These are phyloP conservation scores for Melitaea cinxia DNA, from an alignment of 1,140 invertebrate genomes.

Conservation along the genomic window DNA sequence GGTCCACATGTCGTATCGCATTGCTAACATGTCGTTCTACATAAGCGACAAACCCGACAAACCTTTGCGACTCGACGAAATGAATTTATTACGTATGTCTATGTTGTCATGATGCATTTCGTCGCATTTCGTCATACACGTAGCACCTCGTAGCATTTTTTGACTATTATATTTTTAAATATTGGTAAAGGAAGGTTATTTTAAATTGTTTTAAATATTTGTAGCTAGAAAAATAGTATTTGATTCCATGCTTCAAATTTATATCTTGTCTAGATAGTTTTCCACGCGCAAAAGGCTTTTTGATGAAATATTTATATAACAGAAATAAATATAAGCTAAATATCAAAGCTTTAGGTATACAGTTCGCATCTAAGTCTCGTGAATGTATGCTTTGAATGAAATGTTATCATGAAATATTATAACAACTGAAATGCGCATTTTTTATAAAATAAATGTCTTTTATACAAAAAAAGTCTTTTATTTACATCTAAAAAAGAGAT, in stretches of 20 bases:
- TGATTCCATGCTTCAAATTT: neutral
- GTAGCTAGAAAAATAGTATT: neutral
- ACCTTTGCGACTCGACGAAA: too few species aligned
- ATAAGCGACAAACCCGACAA: too few species aligned
- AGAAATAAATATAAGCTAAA: constrained; percentile 16
- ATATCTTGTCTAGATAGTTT: neutral
- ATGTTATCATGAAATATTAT: constrained; percentile 34
- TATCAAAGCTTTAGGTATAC: constrained; percentile 45
- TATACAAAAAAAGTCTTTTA: constrained; percentile 46
- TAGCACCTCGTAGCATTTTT: too few species aligned
- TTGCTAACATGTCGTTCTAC: too few species aligned
- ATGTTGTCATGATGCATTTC: too few species aligned
- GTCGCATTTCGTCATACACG: too few species aligned
- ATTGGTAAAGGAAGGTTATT: too few species aligned
- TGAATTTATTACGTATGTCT: too few species aligned
- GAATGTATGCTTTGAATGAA: constrained; percentile 47
- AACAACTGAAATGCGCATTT: constrained; percentile 57
- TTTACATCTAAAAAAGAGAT: constrained; percentile 19
- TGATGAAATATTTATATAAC: constrained; percentile 11
- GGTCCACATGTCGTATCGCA: too few species aligned
- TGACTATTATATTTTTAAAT: too few species aligned
- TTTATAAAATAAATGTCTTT: constrained; percentile 74
- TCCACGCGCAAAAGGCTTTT: neutral
- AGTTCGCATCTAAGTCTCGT: constrained; percentile 39
- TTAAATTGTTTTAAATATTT: too few species aligned